A percentile compares a stretch with the other conserved stretches of the same genome.
Evolutionary conservation across 2,113 vertebrate species (phyloP).

Genomic region (Seriola aureovittata): DNA sequence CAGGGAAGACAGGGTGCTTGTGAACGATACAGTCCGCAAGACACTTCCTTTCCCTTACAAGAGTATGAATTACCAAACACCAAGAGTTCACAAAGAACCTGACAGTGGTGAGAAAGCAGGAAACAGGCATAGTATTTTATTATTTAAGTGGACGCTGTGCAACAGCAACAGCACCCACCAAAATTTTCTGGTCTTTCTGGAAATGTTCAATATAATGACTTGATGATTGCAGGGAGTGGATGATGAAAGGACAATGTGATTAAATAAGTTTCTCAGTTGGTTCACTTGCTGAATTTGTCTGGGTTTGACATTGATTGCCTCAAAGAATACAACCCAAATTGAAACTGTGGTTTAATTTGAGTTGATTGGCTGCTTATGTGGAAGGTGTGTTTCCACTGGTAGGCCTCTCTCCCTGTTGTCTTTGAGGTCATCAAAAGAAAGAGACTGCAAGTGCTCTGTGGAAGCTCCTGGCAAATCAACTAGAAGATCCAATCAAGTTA

Average conservation of each 20-base stretch:
- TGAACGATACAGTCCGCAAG: background rate
- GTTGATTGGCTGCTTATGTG: constrained; percentile 50
- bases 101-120: background rate
- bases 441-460: constrained; percentile 18
- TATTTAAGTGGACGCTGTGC: background rate
- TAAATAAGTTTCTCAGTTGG: constrained; percentile 41
- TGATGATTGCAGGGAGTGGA: constrained; percentile 35
- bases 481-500: constrained; percentile 51
- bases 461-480: constrained; percentile 31
- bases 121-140: background rate
- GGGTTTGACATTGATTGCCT: constrained; percentile 50
- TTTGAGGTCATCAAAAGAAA: constrained; percentile 35
- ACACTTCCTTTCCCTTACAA: background rate
- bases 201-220: constrained; percentile 17
- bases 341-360: constrained; percentile 35
- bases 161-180: background rate
- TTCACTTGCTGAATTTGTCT: constrained; percentile 44
- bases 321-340: constrained; percentile 52
- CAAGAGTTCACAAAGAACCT: background rate
- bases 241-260: constrained; percentile 63
- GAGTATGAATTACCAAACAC: constrained; percentile 12
- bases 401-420: background rate
- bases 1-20: background rate
- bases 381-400: constrained; percentile 23
- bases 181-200: constrained; percentile 5